Conservation (phyloP, 2,888 invertebrate species). For the Maniola hyperantus region DNA sequence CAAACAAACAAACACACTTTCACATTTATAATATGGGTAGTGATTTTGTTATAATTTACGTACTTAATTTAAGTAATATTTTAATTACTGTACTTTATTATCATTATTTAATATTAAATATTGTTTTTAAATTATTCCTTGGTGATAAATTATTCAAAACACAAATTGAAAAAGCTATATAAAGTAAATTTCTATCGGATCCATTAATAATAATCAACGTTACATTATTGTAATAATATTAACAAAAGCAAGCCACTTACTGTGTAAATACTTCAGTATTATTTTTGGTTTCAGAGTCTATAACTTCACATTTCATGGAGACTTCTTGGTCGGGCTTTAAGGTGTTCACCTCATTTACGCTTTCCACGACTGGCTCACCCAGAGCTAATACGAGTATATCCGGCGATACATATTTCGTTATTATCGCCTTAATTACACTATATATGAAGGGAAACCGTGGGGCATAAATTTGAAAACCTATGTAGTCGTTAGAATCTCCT, state of each 20-base stretch:
- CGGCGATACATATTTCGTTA: conserved; percentile 63
- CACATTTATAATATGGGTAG: too few relatives aligned
- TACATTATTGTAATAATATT: not conserved
- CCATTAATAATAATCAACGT: too few relatives aligned
- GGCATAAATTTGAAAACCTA: conserved; percentile 64
- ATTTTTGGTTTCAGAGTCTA: conserved; percentile 52
- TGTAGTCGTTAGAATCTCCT: conserved; percentile 56
- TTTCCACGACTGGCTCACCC: conserved; percentile 53
- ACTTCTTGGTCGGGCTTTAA: conserved; percentile 60
- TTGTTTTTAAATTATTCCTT: too few relatives aligned
- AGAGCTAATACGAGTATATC: conserved; percentile 54
- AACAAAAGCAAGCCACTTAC: conserved; percentile 53
- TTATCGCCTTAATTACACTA: conserved; percentile 60
- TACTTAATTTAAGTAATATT: too few relatives aligned
- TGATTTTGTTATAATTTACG: too few relatives aligned
- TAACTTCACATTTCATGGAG: conserved; percentile 65
- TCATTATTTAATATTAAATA: too few relatives aligned
- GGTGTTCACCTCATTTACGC: conserved; percentile 55
- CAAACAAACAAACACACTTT: too few relatives aligned
- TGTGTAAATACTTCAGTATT: conserved; percentile 62
- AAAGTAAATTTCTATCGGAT: too few relatives aligned
- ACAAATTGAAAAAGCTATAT: too few relatives aligned
- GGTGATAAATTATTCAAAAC: too few relatives aligned
- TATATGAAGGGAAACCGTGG: conserved; percentile 67
- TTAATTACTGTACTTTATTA: too few relatives aligned